Conservation (phyloP, 2,113 vertebrate species). For the Romanogobio albipinnatus region DNA sequence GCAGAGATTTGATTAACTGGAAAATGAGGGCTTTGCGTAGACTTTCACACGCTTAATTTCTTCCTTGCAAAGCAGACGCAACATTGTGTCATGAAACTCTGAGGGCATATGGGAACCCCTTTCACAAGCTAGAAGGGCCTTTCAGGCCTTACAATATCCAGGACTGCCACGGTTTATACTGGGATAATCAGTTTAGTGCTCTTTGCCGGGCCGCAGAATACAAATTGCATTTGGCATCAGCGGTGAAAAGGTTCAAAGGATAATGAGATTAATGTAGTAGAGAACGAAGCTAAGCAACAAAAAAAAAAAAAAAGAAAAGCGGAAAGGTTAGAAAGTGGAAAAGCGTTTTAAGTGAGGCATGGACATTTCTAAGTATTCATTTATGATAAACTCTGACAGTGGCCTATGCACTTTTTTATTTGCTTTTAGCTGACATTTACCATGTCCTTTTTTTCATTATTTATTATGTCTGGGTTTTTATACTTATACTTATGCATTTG, state of each 20-base stretch:
- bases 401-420: conserved; percentile 52
- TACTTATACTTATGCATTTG: too few relatives aligned
- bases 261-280: conserved; percentile 99
- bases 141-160: conserved; percentile 97
- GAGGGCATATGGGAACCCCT: conserved; percentile 99
- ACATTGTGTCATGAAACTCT: conserved; percentile 99
- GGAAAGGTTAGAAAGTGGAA: conserved; percentile 63
- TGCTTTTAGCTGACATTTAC: neutral
- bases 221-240: conserved; percentile 99
- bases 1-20: conserved; percentile 99
- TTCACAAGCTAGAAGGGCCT: conserved; percentile 92
- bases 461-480: too few relatives aligned
- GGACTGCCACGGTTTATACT: conserved; percentile 98
- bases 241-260: conserved; percentile 99
- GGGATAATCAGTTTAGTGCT: conserved; percentile 99
- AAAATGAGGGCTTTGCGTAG: conserved; percentile 99
- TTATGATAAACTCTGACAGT: conserved; percentile 15
- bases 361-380: conserved; percentile 64
- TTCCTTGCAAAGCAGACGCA: conserved; percentile 99
- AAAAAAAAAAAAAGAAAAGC: conserved; percentile 60
- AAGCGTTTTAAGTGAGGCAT: conserved; percentile 77
- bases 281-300: conserved; percentile 88
- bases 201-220: conserved; percentile 95
- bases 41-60: conserved; percentile 99
- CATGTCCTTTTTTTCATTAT: neutral